Evolutionary conservation across 2,888 invertebrate genomes (phyloP).

Genomic region (Venustoraphidia nigricollis): DNA sequence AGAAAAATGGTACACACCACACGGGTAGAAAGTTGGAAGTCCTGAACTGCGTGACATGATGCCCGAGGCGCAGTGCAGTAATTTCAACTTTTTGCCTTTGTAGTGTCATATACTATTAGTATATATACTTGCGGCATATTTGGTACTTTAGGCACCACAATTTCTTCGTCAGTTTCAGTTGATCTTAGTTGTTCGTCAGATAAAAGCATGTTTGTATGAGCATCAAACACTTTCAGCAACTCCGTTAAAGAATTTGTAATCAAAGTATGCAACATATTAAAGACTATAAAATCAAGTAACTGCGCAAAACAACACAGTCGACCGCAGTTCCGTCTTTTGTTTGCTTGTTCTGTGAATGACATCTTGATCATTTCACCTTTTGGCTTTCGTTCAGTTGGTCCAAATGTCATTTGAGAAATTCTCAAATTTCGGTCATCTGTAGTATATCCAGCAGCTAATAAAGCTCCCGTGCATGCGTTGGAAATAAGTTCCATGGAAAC

Average conservation of each 20-base stretch:
- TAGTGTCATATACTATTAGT: too few relatives aligned
- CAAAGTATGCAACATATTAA: conserved; percentile 48
- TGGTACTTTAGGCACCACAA: conserved; percentile 32
- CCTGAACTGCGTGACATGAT: too few relatives aligned
- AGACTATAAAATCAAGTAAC: conserved; percentile 53
- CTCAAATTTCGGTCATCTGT: conserved; percentile 47
- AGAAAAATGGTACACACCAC: too few relatives aligned
- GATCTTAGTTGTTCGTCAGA: conserved; percentile 26
- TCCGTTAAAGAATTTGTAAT: conserved; percentile 44
- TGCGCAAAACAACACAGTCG: conserved; percentile 59
- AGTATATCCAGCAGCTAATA: conserved; percentile 61
- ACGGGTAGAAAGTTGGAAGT: too few relatives aligned
- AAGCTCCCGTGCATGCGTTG: conserved; percentile 59
- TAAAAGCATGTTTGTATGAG: conserved; percentile 37
- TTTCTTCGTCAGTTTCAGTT: conserved; percentile 28
- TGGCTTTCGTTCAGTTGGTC: conserved; percentile 23
- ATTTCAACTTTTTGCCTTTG: too few relatives aligned
- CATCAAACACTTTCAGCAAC: conserved; percentile 36
- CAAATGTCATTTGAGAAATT: conserved; percentile 6
- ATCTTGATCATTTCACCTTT: conserved; percentile 37
- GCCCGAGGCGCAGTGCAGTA: too few relatives aligned
- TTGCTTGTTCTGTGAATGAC: conserved; percentile 77
- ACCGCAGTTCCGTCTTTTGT: conserved; percentile 66
- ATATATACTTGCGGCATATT: conserved; percentile 21
- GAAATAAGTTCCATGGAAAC: conserved; percentile 41